A percentile compares a stretch with the other conserved stretches of the same genome.
Conservation (phyloP, 1,140 invertebrate species). For the Ephestia elutella region DNA sequence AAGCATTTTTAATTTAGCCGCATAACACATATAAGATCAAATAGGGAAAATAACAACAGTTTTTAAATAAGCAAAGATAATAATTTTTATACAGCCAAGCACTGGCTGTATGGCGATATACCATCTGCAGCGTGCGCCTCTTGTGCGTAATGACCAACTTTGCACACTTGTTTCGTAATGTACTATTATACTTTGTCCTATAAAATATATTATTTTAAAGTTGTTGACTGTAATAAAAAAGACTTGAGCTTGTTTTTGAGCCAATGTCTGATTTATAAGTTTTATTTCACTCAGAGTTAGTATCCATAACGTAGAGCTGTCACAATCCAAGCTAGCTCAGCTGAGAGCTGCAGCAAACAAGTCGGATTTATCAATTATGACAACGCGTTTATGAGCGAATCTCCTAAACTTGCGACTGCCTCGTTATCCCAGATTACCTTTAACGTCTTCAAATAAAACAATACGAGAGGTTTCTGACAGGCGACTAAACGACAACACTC, state of each 20-base stretch:
- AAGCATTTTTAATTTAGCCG: no score
- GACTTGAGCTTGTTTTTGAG: neutral
- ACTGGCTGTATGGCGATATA: no score
- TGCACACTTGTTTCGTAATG: no score
- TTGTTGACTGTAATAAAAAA: neutral
- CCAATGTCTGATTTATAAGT: neutral
- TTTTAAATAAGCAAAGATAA: no score
- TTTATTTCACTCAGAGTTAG: neutral
- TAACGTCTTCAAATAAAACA: slow-evolving; percentile 44
- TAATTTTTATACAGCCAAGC: no score
- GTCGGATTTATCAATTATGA: slow-evolving; percentile 22
- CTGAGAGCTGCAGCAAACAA: slow-evolving; percentile 10
- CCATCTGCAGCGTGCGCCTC: no score
- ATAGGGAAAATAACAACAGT: no score
- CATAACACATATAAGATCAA: no score
- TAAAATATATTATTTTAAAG: neutral
- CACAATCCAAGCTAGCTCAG: neutral
- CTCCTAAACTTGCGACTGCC: slow-evolving; percentile 24
- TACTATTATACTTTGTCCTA: no score
- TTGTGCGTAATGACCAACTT: no score
- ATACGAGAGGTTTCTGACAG: slow-evolving; percentile 32
- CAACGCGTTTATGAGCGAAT: slow-evolving; percentile 38
- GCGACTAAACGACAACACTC: slow-evolving; percentile 51
- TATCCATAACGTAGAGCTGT: neutral
- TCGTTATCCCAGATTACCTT: slow-evolving; percentile 56